Evolutionary conservation across 2,797 vertebrate genomes (phyloP), one percentile per base, ranked within the genome.

Genomic region (Spheniscus humboldti): DNA sequence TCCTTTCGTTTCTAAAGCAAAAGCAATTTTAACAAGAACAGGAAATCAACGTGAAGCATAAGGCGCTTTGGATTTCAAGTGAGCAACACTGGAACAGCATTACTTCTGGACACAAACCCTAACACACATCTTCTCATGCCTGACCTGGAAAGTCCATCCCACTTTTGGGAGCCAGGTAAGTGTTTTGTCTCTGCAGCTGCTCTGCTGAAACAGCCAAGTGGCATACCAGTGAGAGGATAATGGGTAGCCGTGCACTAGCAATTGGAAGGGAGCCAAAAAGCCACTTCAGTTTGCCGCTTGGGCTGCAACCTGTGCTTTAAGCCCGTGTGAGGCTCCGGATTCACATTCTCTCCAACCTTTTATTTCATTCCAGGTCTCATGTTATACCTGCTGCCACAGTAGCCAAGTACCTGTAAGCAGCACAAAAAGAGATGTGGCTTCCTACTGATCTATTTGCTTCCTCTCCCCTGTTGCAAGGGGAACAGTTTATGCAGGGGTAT

Each of bases 191-290:
- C 68, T 62, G 62, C 82, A 81, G 62, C 28, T 50, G 55, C 92
- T 85, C 78, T 91, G 67, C 73, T 95, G 71, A 66, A 91, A 76
- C 41, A 89, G 93, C 84, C 78, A 89, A 93, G 67, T 13, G 52
- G 43, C 81, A 91, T 27, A 43, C 50, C 72, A 95, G 87, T 0
- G 0, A 82, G 50, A 63, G 41, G 68, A 89, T 60, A 92, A 94
- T 12, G 50, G 72, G 35, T 23, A 81, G 79, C 59, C 4, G 0
- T 13, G 57, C 74, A 89, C 71, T 24, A 74, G 69, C 31, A 79
- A 66, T 25, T 79, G 85, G 91, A 96, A 90, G 18, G 68, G 59
- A 94, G 94, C 82, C 94, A 95, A 90, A 94, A 92, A 81, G 63
- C 35, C 82, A 90, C 87, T 96, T 78, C 53, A 27, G 69, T 83